Evolutionary conservation across 1,140 invertebrate species (phyloP), one percentile per base, ranked within the genome.

Genomic region (Pogonus chalceus): DNA sequence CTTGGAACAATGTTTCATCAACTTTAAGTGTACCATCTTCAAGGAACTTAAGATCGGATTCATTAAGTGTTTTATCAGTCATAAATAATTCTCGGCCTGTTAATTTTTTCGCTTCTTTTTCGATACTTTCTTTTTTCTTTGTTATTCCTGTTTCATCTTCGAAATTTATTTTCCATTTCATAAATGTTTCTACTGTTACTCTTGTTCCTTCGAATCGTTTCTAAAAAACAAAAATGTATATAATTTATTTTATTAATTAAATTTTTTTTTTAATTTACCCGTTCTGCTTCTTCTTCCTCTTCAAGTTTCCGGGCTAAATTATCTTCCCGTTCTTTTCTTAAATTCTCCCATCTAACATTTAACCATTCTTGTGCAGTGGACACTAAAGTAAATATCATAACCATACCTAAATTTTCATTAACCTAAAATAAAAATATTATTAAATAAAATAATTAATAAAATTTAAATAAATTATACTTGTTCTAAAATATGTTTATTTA

Each of bases 341-440:
- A 77, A 46, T 79, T 78, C 69, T 96, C 92, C 79, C 84, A 88
- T 59, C 84, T 82, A 20, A 80, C 78, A 72, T 92, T 91, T 0
- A 95, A 72, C 90, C 90, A 93, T 72, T 98, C 95, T 72, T 93
- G 87, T 3, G 90, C 85, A 49, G 85, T 81, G 43, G 92, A 94
- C 2, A 97, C 92, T 62, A 98, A 71, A 21, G 92, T 96, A 69
- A 97, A 98, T 22, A 98, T 82, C 92, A 98, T 96, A 12, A 92
- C 93, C 85, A 93, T 97, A 2, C 95, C 95, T 55, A 96, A 63
- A 75, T 95, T 96, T 67, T 94, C 90, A 56, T 87, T 73, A 53
- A 82, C 87, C 85, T 88, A 65, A 56, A 69, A 65, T 54, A 58
- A 23, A 24, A 23, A 20, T 50, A 20, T 21, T 23, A 31, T 21